phyloP scores from a whole-genome alignment of 37 sponge, comb jelly and placozoan species.

The Corticium candelabrum region DNA sequence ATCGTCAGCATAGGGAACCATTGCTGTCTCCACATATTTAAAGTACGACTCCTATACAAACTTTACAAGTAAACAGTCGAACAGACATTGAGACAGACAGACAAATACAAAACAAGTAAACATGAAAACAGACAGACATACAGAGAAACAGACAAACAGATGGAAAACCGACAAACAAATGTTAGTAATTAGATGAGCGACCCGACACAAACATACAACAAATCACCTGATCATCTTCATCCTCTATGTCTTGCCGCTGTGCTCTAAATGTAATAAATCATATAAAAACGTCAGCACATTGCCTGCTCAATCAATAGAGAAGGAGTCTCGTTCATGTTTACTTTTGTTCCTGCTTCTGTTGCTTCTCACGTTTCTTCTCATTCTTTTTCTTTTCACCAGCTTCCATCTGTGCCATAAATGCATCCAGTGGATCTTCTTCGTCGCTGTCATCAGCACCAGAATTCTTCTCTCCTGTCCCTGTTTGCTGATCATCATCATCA shows the following conservation, averaged over 20 bases:
- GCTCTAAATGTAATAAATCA: constrained; percentile 31
- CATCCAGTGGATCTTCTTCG: constrained; percentile 91
- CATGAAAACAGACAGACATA: neutral
- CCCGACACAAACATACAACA: neutral
- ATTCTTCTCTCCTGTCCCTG: neutral
- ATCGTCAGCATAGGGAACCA: constrained; percentile 43
- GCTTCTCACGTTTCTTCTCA: neutral
- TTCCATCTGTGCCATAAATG: constrained; percentile 96
- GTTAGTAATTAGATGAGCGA: neutral
- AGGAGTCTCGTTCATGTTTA: neutral
- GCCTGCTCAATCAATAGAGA: constrained; percentile 8
- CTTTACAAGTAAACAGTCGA: too few relatives aligned
- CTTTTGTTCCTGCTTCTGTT: neutral
- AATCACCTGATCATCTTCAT: constrained; percentile 90
- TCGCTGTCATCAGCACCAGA: constrained; percentile 14
- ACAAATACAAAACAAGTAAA: neutral
- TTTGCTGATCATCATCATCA: neutral
- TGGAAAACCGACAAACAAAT: neutral
- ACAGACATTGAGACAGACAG: neutral
- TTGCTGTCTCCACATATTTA: constrained; percentile 72
- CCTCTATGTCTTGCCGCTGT: constrained; percentile 78
- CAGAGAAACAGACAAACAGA: constrained; percentile 15
- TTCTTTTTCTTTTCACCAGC: constrained; percentile 18
- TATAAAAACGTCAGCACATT: too few relatives aligned
- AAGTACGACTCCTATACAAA: constrained; percentile 72